Evolutionary conservation across 2,113 vertebrate genomes (phyloP).

Genomic region (Stigmatopora argus): DNA sequence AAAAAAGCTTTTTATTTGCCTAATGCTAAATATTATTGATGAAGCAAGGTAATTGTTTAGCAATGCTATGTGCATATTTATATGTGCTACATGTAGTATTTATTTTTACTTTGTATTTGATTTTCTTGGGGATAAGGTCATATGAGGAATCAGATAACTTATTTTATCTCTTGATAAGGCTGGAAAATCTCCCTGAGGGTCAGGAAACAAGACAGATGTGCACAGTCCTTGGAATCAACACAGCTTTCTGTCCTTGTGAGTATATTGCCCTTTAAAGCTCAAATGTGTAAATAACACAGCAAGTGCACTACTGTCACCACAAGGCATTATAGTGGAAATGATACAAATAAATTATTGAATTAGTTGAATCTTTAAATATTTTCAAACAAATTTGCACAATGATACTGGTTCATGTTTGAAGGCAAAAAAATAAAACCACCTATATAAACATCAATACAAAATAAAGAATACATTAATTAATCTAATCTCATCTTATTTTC

Average conservation of each 20-base stretch:
- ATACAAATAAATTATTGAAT: not conserved
- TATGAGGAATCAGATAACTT: conserved; percentile 43
- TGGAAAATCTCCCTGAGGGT: conserved; percentile 44
- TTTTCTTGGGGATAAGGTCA: conserved; percentile 15
- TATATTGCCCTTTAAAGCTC: conserved; percentile 43
- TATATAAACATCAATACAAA: too few species aligned
- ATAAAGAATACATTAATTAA: too few species aligned
- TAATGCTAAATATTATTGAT: not conserved
- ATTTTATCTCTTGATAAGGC: conserved; percentile 53
- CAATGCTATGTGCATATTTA: too few species aligned
- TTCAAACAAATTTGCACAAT: not conserved
- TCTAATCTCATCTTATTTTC: too few species aligned
- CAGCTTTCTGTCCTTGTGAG: conserved; percentile 32
- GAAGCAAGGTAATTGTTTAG: not conserved
- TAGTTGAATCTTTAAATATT: not conserved
- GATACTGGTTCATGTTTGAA: not conserved
- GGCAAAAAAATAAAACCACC: not conserved
- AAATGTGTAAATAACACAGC: conserved; percentile 22
- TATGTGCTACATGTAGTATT: not conserved
- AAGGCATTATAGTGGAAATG: not conserved
- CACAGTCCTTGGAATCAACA: conserved; percentile 36
- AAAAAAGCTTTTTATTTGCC: not conserved
- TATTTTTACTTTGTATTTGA: not conserved
- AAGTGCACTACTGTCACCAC: conserved; percentile 16
- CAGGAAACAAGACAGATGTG: conserved; percentile 47